Conservation (phyloP, 2,113 vertebrate species). For the Mungos mungo region DNA sequence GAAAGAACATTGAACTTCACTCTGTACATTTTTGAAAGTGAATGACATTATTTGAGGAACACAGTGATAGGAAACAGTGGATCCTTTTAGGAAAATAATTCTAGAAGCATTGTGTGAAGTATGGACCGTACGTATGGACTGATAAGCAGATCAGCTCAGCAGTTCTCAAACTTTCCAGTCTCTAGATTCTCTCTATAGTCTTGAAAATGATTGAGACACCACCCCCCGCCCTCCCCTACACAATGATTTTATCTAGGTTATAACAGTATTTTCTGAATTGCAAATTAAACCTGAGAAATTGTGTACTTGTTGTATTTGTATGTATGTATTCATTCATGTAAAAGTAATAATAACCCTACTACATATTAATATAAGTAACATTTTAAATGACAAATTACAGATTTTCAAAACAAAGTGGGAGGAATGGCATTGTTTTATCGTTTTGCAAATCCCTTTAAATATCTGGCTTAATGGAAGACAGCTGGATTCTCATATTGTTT, state of each 20-base stretch:
- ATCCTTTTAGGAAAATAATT: background rate
- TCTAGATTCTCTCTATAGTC: background rate
- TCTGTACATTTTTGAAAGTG: background rate
- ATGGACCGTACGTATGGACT: background rate
- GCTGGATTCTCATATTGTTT: background rate
- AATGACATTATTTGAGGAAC: background rate
- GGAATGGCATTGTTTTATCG: background rate
- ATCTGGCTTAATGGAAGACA: background rate
- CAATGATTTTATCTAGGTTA: background rate
- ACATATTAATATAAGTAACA: background rate
- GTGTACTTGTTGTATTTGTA: background rate
- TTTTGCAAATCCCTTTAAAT: background rate
- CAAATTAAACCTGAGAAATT: conserved; percentile 38
- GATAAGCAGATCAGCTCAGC: background rate
- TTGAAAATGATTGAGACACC: background rate
- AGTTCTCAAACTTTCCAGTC: background rate
- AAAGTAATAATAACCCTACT: background rate
- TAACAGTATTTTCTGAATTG: conserved; percentile 1
- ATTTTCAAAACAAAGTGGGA: background rate
- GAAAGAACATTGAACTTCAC: background rate
- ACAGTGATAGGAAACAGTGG: background rate
- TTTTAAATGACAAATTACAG: conserved; percentile 30
- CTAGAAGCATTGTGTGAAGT: background rate
- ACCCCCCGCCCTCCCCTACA: too few species aligned
- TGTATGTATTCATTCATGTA: background rate